These are phyloP conservation scores for Camarhynchus parvulus DNA, from an alignment of 2,113 vertebrate genomes.

Conservation along the genomic window DNA sequence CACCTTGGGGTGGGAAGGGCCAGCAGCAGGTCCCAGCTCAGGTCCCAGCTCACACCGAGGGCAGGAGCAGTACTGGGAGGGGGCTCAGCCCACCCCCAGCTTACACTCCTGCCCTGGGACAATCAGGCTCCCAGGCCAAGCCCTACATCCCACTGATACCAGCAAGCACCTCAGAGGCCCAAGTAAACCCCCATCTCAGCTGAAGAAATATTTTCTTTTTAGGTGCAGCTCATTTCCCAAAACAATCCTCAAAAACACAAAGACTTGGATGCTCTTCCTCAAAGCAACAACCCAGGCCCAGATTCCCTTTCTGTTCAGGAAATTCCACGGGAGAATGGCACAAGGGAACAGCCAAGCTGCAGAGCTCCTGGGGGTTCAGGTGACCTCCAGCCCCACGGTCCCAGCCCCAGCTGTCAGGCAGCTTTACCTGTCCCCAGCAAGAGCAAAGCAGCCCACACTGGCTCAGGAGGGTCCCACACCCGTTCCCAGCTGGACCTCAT, in stretches of 20 bases:
- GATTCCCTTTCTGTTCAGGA: neutral
- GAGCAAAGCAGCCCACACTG: neutral
- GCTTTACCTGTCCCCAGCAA: neutral
- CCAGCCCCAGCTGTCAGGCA: neutral
- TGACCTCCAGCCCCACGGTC: neutral
- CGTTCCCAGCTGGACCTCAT: neutral
- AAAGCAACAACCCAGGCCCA: neutral
- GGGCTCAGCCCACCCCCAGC: neutral
- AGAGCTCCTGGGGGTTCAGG: neutral
- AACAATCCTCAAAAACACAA: fast-evolving
- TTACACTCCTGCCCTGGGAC: neutral
- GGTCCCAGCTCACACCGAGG: fast-evolving
- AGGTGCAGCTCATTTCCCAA: neutral
- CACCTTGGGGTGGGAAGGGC: neutral
- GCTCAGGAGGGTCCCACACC: neutral
- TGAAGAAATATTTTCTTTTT: neutral
- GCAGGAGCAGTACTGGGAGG: neutral
- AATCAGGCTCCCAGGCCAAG: neutral
- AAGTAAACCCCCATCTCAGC: neutral
- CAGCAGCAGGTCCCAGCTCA: neutral
- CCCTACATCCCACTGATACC: neutral
- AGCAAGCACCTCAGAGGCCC: fast-evolving
- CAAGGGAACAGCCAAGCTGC: neutral
- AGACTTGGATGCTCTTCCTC: neutral
- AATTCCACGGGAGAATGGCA: fast-evolving